These are phyloP conservation scores for Andrena hattorfiana DNA, from an alignment of 2,888 invertebrate genomes.

Conservation along the genomic window DNA sequence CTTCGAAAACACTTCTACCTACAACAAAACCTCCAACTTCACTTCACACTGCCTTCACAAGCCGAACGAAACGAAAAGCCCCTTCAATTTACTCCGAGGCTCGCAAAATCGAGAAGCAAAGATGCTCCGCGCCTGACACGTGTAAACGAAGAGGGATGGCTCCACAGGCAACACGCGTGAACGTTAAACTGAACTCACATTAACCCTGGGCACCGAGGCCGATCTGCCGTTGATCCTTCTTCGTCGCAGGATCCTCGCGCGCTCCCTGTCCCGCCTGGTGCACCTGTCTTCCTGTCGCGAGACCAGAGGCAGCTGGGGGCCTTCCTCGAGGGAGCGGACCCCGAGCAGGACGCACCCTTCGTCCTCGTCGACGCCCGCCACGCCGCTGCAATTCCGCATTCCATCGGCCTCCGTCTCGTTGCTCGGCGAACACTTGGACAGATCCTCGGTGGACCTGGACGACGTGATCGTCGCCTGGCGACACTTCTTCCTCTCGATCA, in stretches of 20 bases:
- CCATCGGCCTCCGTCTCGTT: conserved; percentile 66
- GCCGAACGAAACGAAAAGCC: not conserved
- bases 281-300: conserved; percentile 78
- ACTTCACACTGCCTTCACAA: not conserved
- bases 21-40: not conserved
- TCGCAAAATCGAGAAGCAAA: not conserved
- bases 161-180: not conserved
- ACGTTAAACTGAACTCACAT: conserved; percentile 78
- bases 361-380: conserved; percentile 77
- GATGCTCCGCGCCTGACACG: not conserved
- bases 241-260: conserved; percentile 82
- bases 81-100: not conserved
- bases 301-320: conserved; percentile 55
- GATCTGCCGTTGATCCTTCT: conserved; percentile 83
- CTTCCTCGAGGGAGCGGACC: conserved; percentile 68
- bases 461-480: conserved; percentile 43
- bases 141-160: conserved; percentile 1
- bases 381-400: conserved; percentile 72
- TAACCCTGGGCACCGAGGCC: conserved; percentile 83
- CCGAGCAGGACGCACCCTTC: conserved; percentile 80
- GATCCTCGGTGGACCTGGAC: conserved; percentile 70
- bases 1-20: not conserved
- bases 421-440: conserved; percentile 49
- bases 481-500: conserved; percentile 67
- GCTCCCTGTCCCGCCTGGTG: conserved; percentile 82